Evolutionary conservation across 2,888 invertebrate species (phyloP), one percentile per base, ranked within the genome.

Genomic region (Trichogramma dendrolimi): DNA sequence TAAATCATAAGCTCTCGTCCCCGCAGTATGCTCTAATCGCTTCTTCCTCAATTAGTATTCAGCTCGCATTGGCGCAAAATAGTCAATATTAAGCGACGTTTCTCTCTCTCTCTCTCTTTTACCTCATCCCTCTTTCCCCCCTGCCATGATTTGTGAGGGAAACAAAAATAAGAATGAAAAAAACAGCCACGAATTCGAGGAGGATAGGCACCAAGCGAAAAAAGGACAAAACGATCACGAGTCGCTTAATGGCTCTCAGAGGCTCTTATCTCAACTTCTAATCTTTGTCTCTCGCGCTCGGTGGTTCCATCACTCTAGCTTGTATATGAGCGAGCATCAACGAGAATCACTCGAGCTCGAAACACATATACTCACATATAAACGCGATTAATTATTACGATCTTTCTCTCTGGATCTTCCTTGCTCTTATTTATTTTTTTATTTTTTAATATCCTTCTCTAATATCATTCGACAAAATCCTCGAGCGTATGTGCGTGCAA

Each of bases 301-400:
- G 27, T 27, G 27, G 27, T 27, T 27, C 27, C 27, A 27, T 27
- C 27, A 27, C 27, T 27, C 27, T 27, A 27, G 27, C 27, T 27
- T 27, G 27, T 27, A 27, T 27, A 27, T 27, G 27, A 27, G 27
- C 40, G 42, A 8, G 42, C 40, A 11, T 56, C 38, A 44, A 53
- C 14, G 48, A 6, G 42, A 53, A 53, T 53, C 52, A 42, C n/a
- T 49, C 48, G 48, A 14, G 7, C 39, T 11, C 55, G 8, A 40
- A 10, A n/a, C 40, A 46, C 44, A 43, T 52, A 52, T 8, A 39
- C 11, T 48, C n/a, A 14, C 48, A 5, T 50, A 27, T 10, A 8
- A 41, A 11, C 42, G 11, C 61, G 55, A 61, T 61, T 57, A 61
- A 61, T 61, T 61, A 61, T 57, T 57, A 61, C 51, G 43, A 61